A percentile compares a stretch with the other conserved stretches of the same genome.
Evolutionary conservation across 1,140 invertebrate species (phyloP).

Genomic region (Forficula auricularia): DNA sequence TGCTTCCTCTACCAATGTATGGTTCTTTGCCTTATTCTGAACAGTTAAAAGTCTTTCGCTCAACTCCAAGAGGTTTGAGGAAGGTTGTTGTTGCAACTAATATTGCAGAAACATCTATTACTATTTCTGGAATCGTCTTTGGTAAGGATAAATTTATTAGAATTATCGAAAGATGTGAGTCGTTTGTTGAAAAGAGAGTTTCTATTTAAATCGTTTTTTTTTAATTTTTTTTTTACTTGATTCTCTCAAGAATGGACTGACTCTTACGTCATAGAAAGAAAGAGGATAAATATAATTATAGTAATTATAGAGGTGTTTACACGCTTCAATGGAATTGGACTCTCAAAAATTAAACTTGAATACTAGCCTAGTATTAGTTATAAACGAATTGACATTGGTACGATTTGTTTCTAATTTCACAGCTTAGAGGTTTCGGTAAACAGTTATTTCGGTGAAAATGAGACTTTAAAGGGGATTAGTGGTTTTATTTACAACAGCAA

Average conservation of each 20-base stretch:
- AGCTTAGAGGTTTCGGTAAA: too few species aligned
- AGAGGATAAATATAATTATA: too few species aligned
- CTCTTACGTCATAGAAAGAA: too few species aligned
- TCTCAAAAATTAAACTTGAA: too few species aligned
- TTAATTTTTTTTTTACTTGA: slow-evolving; percentile 6
- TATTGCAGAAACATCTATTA: slow-evolving; percentile 92
- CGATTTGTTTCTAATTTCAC: too few species aligned
- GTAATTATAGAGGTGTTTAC: too few species aligned
- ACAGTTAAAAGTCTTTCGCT: slow-evolving; percentile 77
- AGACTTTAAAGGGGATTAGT: too few species aligned
- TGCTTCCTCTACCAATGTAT: slow-evolving; percentile 82
- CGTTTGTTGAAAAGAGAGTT: not conserved
- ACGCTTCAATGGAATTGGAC: too few species aligned
- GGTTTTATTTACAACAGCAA: too few species aligned
- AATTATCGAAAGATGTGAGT: not conserved
- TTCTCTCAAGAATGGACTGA: slow-evolving; percentile 2
- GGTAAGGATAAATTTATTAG: slow-evolving; percentile 34
- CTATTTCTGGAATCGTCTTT: slow-evolving; percentile 77
- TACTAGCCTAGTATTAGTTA: too few species aligned
- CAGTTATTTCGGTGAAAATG: too few species aligned
- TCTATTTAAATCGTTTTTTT: not conserved
- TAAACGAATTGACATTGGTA: too few species aligned
- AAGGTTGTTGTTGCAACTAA: slow-evolving; percentile 95
- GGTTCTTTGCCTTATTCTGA: slow-evolving; percentile 68
- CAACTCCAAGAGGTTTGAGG: slow-evolving; percentile 48